Percentiles rank a stretch among this genome's conserved stretches.
Evolutionary conservation across 2,113 vertebrate genomes (phyloP).

Genomic region (Pelvicachromis taeniatus): DNA sequence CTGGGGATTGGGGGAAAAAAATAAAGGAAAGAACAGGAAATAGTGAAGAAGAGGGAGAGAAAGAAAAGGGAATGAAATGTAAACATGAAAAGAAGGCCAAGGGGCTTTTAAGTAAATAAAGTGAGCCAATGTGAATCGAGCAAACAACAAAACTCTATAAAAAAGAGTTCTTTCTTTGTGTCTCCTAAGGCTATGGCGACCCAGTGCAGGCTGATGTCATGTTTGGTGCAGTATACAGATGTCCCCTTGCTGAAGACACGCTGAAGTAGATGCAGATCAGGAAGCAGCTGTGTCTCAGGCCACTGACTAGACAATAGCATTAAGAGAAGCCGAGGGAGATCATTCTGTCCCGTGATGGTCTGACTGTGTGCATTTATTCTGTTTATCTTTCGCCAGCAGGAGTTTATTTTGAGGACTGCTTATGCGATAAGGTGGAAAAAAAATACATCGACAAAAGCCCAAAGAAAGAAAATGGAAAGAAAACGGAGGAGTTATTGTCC

Average conservation of each 20-base stretch:
- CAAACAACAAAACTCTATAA: neutral
- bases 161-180: neutral
- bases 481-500: neutral
- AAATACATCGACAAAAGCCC: neutral
- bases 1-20: neutral
- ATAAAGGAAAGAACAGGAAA: neutral
- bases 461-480: neutral
- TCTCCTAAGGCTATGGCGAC: conserved; percentile 29
- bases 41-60: neutral
- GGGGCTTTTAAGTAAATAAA: conserved; percentile 28
- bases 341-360: neutral
- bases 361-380: neutral
- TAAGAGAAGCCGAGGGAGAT: neutral
- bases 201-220: conserved; percentile 38
- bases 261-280: conserved; percentile 32
- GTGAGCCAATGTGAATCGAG: conserved; percentile 19
- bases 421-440: neutral
- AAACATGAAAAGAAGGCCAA: conserved; percentile 1
- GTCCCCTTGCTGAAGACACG: conserved; percentile 37
- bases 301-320: conserved; percentile 1
- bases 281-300: conserved; percentile 44
- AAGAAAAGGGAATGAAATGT: neutral
- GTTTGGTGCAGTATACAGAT: conserved; percentile 48
- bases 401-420: neutral
- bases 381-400: conserved; percentile 20